These are phyloP conservation scores for Acanthopagrus latus DNA, from an alignment of 2,797 vertebrate species.

Conservation along the genomic window DNA sequence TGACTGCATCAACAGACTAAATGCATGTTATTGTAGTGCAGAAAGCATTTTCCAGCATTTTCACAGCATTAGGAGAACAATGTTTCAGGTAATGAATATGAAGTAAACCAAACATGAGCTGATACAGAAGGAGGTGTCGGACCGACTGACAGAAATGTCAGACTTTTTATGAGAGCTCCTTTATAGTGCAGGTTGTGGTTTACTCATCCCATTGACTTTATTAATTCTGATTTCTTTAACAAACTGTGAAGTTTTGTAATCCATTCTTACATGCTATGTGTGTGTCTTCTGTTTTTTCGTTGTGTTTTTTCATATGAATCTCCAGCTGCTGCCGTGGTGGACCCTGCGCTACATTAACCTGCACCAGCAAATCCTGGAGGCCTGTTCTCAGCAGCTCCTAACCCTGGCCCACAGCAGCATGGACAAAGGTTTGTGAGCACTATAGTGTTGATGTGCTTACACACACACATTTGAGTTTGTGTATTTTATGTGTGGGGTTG, in stretches of 20 bases:
- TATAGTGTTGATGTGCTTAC: neutral
- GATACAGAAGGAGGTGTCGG: neutral
- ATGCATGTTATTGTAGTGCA: no score
- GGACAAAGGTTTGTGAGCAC: constrained; percentile 84
- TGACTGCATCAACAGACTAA: no score
- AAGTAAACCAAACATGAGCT: no score
- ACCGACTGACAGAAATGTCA: neutral
- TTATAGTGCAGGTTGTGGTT: neutral
- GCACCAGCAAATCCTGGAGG: constrained; percentile 95
- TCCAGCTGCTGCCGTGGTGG: constrained; percentile 94
- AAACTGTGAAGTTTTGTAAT: neutral
- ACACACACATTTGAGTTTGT: neutral
- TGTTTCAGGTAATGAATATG: no score
- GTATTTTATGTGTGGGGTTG: neutral
- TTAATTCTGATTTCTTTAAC: neutral
- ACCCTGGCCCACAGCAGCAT: constrained; percentile 85
- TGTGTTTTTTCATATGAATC: neutral
- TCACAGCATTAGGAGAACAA: no score
- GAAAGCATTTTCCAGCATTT: no score
- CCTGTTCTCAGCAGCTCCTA: constrained; percentile 90
- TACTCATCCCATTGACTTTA: neutral
- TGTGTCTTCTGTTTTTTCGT: neutral
- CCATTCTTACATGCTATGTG: neutral
- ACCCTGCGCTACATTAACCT: constrained; percentile 89
- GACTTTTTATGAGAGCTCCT: neutral